These are phyloP conservation scores for Apis dorsata DNA, from an alignment of 1,140 invertebrate species.

Conservation along the genomic window DNA sequence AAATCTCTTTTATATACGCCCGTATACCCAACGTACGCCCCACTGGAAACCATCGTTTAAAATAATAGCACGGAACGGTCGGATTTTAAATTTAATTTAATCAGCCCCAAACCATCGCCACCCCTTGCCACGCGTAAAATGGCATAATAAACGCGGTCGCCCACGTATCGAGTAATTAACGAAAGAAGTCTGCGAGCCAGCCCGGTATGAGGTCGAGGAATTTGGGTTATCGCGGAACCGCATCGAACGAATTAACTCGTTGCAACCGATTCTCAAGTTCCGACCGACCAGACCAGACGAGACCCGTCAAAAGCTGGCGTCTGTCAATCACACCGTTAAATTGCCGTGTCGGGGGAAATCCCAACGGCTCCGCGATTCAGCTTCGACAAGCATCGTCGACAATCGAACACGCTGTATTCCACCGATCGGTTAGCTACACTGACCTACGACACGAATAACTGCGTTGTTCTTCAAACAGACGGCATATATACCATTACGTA, in stretches of 20 bases:
- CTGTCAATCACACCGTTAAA: slow-evolving; percentile 60
- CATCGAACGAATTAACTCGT: slow-evolving; percentile 44
- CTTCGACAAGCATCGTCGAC: slow-evolving; percentile 26
- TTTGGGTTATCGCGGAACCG: slow-evolving; percentile 32
- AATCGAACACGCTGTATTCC: slow-evolving; percentile 32
- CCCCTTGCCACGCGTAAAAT: not conserved
- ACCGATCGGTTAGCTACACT: not conserved
- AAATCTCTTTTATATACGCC: slow-evolving; percentile 11
- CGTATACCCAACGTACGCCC: not conserved
- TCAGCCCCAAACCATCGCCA: not conserved
- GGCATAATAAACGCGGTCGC: slow-evolving; percentile 25
- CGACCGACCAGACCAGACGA: not conserved
- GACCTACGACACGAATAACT: slow-evolving; percentile 50
- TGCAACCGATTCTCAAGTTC: slow-evolving; percentile 1
- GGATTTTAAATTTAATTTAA: slow-evolving; percentile 44
- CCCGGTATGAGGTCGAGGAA: not conserved
- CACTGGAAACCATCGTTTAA: slow-evolving; percentile 19
- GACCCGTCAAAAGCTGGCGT: slow-evolving; percentile 43
- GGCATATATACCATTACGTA: not conserved
- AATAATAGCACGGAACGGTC: slow-evolving; percentile 24
- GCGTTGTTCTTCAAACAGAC: slow-evolving; percentile 3
- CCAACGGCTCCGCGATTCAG: slow-evolving; percentile 30
- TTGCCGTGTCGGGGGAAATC: slow-evolving; percentile 45
- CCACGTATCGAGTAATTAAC: slow-evolving; percentile 10
- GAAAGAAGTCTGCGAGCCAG: not conserved